Evolutionary conservation across 1,140 invertebrate genomes (phyloP).

Genomic region (Macrostomum lignano): DNA sequence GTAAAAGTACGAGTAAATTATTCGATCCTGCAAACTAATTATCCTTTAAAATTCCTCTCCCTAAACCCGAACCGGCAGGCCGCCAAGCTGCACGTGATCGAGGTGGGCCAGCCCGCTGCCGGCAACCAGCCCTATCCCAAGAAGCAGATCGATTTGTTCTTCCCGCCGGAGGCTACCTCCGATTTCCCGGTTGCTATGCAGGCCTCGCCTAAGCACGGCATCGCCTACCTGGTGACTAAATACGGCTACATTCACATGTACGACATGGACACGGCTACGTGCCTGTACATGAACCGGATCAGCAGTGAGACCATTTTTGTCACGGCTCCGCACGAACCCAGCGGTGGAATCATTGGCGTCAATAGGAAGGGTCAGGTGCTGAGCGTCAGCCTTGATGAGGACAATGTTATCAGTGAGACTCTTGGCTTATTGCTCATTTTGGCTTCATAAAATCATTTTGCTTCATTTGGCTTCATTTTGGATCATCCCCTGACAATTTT

Average conservation of each 20-base stretch:
- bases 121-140: constrained; percentile 87
- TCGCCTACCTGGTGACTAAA: constrained; percentile 94
- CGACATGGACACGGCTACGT: constrained; percentile 86
- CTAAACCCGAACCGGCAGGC: too few relatives aligned
- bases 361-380: constrained; percentile 83
- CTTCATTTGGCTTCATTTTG: too few relatives aligned
- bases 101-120: constrained; percentile 71
- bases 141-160: constrained; percentile 93
- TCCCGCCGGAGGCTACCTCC: constrained; percentile 79
- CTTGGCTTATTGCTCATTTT: too few relatives aligned
- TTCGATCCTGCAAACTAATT: too few relatives aligned
- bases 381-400: too few relatives aligned
- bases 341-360: constrained; percentile 88
- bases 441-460: too few relatives aligned
- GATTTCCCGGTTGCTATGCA: constrained; percentile 99
- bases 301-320: constrained; percentile 97
- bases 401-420: too few relatives aligned
- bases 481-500: too few relatives aligned
- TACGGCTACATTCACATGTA: constrained; percentile 98
- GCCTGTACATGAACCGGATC: constrained; percentile 97
- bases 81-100: constrained; percentile 66
- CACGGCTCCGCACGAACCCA: constrained; percentile 74
- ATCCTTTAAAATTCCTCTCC: too few relatives aligned
- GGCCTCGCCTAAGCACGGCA: constrained; percentile 54
- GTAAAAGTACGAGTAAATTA: too few relatives aligned